Evolutionary conservation across 2,888 invertebrate genomes (phyloP).

Genomic region (Drosophila parthenogenetica): DNA sequence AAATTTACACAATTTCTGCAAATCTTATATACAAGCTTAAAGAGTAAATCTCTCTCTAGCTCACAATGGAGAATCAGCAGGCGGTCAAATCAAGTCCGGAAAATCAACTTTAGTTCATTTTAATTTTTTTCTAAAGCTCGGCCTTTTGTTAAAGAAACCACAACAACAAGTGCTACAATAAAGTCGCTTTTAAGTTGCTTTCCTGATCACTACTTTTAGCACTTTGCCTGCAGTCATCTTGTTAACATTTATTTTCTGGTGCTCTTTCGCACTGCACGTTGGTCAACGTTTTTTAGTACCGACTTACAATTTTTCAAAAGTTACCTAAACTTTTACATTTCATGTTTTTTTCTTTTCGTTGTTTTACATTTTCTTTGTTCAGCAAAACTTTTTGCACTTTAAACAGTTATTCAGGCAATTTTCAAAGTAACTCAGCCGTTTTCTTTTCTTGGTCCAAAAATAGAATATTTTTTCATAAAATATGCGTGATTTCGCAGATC

Average conservation of each 20-base stretch:
- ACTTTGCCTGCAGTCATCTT: conserved; percentile 44
- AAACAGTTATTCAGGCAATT: conserved; percentile 59
- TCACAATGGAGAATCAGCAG: conserved; percentile 12
- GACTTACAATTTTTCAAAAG: conserved; percentile 61
- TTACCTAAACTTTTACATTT: conserved; percentile 44
- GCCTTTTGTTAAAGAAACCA: conserved; percentile 35
- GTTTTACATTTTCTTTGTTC: conserved; percentile 35
- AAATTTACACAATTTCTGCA: conserved; percentile 27
- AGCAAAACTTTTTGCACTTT: conserved; percentile 53
- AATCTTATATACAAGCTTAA: not conserved
- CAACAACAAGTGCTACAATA: conserved; percentile 36
- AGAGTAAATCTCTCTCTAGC: not conserved
- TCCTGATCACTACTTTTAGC: conserved; percentile 29
- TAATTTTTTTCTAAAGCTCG: conserved; percentile 8
- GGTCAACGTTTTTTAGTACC: conserved; percentile 46
- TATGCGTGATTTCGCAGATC: not conserved
- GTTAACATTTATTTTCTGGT: conserved; percentile 76
- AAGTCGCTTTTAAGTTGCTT: conserved; percentile 25
- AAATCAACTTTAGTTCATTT: conserved; percentile 39
- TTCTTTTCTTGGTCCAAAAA: not conserved
- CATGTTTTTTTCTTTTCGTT: conserved; percentile 5
- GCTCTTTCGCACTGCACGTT: conserved; percentile 35
- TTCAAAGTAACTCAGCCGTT: conserved; percentile 22
- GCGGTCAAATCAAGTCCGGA: conserved; percentile 43
- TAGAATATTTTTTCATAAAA: conserved; percentile 6